Evolutionary conservation across 1,140 invertebrate genomes (phyloP), one percentile per base, ranked within the genome.

Genomic region (Sipha flava): DNA sequence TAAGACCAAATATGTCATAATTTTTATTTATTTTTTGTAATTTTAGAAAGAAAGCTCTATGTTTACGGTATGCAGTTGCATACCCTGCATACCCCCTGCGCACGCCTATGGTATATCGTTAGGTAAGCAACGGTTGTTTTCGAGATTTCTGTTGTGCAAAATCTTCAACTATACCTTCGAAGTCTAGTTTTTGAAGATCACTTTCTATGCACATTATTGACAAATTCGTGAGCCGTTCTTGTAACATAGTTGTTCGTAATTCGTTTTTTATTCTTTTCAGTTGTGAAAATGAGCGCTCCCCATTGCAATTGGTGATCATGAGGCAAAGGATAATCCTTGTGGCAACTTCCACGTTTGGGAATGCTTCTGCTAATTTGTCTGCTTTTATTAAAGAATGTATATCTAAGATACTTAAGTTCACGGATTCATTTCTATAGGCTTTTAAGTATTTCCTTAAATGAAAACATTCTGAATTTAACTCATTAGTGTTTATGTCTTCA

Each of bases 271-370:
- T 64, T 77, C 79, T 81, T 77, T 82, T 83, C 34, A 84, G 79
- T 77, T 81, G 81, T n/a, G 82, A 83, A 80, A 84, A 83, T 57
- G 83, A 83, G 70, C 82, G 79, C 80, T 84, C 82, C 40, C 81
- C 81, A 57, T 75, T 82, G 79, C 81, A 83, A 47, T 83, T 83
- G 9, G 73, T 82, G n/a, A 83, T 80, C 82, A 82, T 82, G 40
- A 81, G 62, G 26, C 73, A 70, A 73, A 82, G 77, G 72, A 75
- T 82, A 52, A 83, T 83, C 75, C 81, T 80, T 18, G 81, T 26
- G 23, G 79, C 75, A 80, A 83, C 81, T 81, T 83, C n/a, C n/a
- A n/a, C n/a, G n/a, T n/a, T n/a, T n/a, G n/a, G n/a, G n/a, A n/a
- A n/a, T n/a, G n/a, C n/a, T 64, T 64, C 31, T 64, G 14, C 31